These are phyloP conservation scores for Drosophila austrosaltans DNA, from an alignment of 2,888 invertebrate genomes.

Conservation along the genomic window DNA sequence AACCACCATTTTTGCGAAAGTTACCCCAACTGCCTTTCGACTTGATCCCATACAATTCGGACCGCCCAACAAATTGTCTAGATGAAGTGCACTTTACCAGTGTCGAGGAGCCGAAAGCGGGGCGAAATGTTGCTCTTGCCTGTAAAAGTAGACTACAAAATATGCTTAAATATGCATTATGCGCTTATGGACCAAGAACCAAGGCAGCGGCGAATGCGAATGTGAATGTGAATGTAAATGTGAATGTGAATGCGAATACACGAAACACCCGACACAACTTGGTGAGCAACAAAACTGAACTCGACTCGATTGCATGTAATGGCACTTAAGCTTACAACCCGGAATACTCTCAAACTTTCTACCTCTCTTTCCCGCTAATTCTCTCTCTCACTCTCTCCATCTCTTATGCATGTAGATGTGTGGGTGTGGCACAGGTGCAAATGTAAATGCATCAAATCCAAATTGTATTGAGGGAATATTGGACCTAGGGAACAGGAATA, in stretches of 20 bases:
- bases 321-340: constrained; percentile 76
- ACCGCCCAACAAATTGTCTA: constrained; percentile 59
- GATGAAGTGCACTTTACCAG: constrained; percentile 67
- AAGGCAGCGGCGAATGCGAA: constrained; percentile 10
- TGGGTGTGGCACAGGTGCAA: constrained; percentile 27
- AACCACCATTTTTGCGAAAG: background rate
- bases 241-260: constrained; percentile 17
- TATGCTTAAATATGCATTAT: constrained; percentile 79
- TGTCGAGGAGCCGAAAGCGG: constrained; percentile 9
- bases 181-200: constrained; percentile 57
- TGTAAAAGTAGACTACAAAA: constrained; percentile 73
- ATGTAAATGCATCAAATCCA: constrained; percentile 38
- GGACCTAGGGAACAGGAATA: constrained; percentile 8
- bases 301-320: constrained; percentile 74
- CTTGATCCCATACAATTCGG: constrained; percentile 24
- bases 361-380: constrained; percentile 9
- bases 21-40: background rate
- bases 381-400: background rate
- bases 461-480: constrained; percentile 23
- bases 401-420: constrained; percentile 1
- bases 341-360: constrained; percentile 22
- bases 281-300: constrained; percentile 39
- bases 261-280: constrained; percentile 34
- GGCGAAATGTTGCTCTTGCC: constrained; percentile 38
- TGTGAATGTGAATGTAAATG: constrained; percentile 1